A percentile compares a stretch with the other conserved stretches of the same genome.
phyloP scores from a whole-genome alignment of 1,140 invertebrate species.

The Platyscapa corneri region DNA sequence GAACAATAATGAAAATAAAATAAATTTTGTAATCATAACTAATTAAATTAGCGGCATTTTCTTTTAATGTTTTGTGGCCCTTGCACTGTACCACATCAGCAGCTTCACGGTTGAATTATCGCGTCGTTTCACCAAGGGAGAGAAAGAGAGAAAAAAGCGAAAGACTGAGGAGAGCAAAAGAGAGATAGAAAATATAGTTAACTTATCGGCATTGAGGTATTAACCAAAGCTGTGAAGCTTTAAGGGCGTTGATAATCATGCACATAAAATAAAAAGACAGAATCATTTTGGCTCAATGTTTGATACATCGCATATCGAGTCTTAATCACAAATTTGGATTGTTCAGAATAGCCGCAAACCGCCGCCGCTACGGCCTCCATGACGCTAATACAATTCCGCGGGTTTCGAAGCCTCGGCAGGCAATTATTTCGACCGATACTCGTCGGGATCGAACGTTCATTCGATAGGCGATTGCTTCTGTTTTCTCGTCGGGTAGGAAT shows the following conservation, averaged over 20 bases:
- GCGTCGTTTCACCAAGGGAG: constrained; percentile 5
- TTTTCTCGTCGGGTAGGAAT: background rate
- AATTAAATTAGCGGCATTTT: background rate
- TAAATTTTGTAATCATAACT: background rate
- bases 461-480: background rate
- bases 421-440: background rate
- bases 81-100: constrained; percentile 16
- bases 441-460: background rate
- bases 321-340: background rate
- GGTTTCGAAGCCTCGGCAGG: constrained; percentile 11
- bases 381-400: constrained; percentile 21
- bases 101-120: background rate
- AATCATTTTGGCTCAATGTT: too few species aligned
- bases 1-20: background rate
- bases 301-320: background rate
- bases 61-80: background rate
- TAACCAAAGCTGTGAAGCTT: background rate
- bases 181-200: background rate
- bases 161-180: background rate
- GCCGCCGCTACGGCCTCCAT: constrained; percentile 21
- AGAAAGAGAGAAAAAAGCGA: background rate
- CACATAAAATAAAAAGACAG: background rate
- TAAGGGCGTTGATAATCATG: background rate
- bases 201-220: background rate
- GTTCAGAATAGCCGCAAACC: background rate